These are phyloP conservation scores for Pocillopora grandis DNA, from an alignment of 92 coral and sea anemone genomes.

Conservation along the genomic window DNA sequence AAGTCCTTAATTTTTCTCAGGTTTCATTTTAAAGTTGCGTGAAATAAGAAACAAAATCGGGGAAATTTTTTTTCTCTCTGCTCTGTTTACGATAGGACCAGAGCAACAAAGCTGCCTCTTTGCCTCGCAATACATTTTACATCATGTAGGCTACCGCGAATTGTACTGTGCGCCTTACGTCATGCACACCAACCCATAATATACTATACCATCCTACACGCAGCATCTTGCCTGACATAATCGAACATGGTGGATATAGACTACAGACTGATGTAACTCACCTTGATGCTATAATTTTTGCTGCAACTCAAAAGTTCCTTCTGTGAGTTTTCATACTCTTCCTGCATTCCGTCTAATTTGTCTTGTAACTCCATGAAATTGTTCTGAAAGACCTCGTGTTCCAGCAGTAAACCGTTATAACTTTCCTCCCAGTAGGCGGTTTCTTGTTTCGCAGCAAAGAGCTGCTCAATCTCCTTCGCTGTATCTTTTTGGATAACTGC, in stretches of 20 bases:
- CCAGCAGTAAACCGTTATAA: constrained; percentile 44
- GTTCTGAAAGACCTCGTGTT: constrained; percentile 56
- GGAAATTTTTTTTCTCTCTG: too few species aligned
- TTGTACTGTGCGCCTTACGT: too few species aligned
- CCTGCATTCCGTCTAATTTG: constrained; percentile 46
- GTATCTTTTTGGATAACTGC: constrained; percentile 1
- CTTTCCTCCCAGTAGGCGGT: constrained; percentile 42
- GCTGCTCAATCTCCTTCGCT: constrained; percentile 31
- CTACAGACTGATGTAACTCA: background rate
- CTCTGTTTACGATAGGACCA: too few species aligned
- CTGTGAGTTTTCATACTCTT: constrained; percentile 58
- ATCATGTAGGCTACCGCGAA: too few species aligned
- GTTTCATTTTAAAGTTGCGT: too few species aligned
- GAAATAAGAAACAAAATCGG: too few species aligned
- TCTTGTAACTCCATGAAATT: constrained; percentile 56
- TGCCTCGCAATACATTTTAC: too few species aligned
- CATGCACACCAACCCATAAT: too few species aligned
- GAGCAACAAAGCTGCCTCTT: too few species aligned
- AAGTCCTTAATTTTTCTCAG: too few species aligned
- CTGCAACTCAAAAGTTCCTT: constrained; percentile 35
- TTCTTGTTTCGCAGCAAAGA: constrained; percentile 49
- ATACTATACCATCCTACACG: too few species aligned
- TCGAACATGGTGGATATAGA: background rate
- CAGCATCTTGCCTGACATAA: too few species aligned
- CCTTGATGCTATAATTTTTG: constrained; percentile 42